Conservation (phyloP, 2,113 vertebrate species). For the Pterocles gutturalis region DNA sequence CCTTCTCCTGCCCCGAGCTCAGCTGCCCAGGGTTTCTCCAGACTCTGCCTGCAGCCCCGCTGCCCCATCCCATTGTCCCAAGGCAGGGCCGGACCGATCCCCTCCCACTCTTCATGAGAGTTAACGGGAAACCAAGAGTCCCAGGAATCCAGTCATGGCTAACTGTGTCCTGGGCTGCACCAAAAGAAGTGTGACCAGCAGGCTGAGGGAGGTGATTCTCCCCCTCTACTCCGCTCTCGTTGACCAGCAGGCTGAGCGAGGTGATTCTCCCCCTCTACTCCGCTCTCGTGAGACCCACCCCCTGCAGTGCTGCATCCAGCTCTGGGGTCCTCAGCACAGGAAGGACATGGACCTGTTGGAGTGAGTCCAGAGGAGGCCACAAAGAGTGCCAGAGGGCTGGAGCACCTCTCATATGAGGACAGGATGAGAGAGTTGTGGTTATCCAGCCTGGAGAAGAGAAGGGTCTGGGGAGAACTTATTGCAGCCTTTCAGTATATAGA, state of each 20-base stretch:
- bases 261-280: accelerated
- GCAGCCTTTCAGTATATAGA: too few species aligned
- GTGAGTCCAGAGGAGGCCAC: not conserved
- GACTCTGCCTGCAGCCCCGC: not conserved
- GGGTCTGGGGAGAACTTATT: too few species aligned
- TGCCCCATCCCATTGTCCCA: not conserved
- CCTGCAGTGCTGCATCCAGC: not conserved
- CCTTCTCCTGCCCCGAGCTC: not conserved
- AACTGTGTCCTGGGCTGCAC: accelerated
- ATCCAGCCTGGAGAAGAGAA: too few species aligned
- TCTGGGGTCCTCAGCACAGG: not conserved
- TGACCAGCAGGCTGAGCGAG: not conserved
- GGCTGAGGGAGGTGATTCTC: accelerated
- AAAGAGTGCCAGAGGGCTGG: too few species aligned
- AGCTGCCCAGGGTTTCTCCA: not conserved
- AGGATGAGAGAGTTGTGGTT: too few species aligned
- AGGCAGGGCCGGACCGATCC: not conserved
- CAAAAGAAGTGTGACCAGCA: not conserved
- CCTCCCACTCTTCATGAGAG: not conserved
- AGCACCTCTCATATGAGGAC: not conserved
- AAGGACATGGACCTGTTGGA: not conserved
- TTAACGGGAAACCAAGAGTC: not conserved
- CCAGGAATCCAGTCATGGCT: not conserved
- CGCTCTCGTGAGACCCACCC: accelerated
- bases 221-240: accelerated